Conservation (phyloP, 2,113 vertebrate species). For the Syngnathoides biaculeatus region DNA sequence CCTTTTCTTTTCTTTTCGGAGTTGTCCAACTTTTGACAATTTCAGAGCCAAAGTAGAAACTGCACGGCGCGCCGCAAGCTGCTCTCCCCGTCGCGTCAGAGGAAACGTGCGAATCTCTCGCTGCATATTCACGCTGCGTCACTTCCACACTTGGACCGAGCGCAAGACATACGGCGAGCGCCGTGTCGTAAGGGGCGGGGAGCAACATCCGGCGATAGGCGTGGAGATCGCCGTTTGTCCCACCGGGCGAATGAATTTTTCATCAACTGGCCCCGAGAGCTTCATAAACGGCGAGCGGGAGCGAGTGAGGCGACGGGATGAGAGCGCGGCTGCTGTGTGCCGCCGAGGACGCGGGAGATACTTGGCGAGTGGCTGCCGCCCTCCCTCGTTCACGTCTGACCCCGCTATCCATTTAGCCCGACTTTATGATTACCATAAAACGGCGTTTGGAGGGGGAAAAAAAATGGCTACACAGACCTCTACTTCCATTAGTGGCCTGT, state of each 20-base stretch:
- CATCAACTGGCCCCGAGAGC: slow-evolving; percentile 80
- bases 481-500: slow-evolving; percentile 85
- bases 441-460: slow-evolving; percentile 61
- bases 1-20: background rate
- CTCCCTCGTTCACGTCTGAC: slow-evolving; percentile 48
- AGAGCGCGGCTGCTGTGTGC: slow-evolving; percentile 54
- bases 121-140: background rate
- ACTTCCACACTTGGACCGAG: background rate
- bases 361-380: slow-evolving; percentile 62
- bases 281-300: slow-evolving; percentile 76
- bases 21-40: background rate
- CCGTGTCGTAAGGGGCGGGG: background rate
- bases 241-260: slow-evolving; percentile 82
- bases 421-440: slow-evolving; percentile 82
- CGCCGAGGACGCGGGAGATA: slow-evolving; percentile 71
- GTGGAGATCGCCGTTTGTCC: slow-evolving; percentile 70
- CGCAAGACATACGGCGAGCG: slow-evolving; percentile 47
- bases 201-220: slow-evolving; percentile 49
- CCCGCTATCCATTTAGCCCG: slow-evolving; percentile 79
- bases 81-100: background rate
- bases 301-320: slow-evolving; percentile 8
- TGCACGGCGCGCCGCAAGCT: background rate
- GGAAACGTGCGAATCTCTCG: slow-evolving; percentile 2
- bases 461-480: slow-evolving; percentile 77
- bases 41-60: background rate